Evolutionary conservation across 2,113 vertebrate species (phyloP).

Genomic region (Motacilla alba): DNA sequence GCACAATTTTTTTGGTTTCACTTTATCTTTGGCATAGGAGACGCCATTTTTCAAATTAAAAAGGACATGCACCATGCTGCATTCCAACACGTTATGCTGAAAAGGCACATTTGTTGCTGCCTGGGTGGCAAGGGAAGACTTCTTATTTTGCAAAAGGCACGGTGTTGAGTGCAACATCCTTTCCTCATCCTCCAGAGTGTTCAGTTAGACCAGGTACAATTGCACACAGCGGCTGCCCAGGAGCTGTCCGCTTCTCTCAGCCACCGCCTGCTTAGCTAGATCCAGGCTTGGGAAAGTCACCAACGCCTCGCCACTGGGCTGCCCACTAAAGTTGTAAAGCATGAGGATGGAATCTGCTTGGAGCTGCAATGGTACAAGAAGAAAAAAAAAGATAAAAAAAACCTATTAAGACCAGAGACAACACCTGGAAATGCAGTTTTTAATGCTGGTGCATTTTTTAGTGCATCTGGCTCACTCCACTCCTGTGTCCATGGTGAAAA

Average conservation of each 20-base stretch:
- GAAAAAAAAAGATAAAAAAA: neutral
- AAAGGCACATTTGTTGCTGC: slow-evolving; percentile 28
- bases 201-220: slow-evolving; percentile 75
- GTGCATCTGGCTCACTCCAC: neutral
- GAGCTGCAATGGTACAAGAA: slow-evolving; percentile 72
- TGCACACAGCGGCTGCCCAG: slow-evolving; percentile 80
- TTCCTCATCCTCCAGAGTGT: neutral
- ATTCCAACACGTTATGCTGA: neutral
- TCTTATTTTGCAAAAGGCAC: slow-evolving; percentile 7
- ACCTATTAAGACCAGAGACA: neutral
- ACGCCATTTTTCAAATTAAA: neutral
- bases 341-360: slow-evolving; percentile 84
- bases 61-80: neutral
- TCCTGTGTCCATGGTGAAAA: neutral
- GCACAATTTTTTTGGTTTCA: neutral
- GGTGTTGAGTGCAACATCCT: neutral
- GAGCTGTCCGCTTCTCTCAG: slow-evolving; percentile 77
- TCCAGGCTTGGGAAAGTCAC: slow-evolving; percentile 87
- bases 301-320: slow-evolving; percentile 88
- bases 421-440: neutral
- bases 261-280: slow-evolving; percentile 79
- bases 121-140: slow-evolving; percentile 38
- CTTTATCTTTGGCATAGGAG: slow-evolving; percentile 12
- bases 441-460: neutral
- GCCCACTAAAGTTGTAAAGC: slow-evolving; percentile 87